A percentile compares a stretch with the other conserved stretches of the same genome.
Conservation (phyloP, 2,888 invertebrate species). For the Hemicrepidius hirtus region DNA sequence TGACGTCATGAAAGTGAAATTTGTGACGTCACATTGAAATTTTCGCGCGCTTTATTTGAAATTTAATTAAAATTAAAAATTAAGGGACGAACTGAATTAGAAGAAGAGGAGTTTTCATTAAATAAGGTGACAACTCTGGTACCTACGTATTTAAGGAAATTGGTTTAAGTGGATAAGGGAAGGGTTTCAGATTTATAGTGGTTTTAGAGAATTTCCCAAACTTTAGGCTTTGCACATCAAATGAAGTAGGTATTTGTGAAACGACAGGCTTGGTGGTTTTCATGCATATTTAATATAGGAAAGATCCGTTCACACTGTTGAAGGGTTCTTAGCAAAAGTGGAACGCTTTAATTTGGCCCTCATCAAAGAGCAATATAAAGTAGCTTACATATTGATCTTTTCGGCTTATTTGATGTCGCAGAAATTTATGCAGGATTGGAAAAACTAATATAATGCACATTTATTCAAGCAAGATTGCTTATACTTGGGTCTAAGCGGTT, state of each 20-base stretch:
- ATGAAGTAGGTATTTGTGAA: slow-evolving; percentile 24
- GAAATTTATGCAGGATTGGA: too few relatives aligned
- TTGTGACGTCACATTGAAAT: too few relatives aligned
- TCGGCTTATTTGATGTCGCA: too few relatives aligned
- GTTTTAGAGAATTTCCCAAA: slow-evolving; percentile 14
- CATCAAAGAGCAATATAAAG: too few relatives aligned
- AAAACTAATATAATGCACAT: too few relatives aligned
- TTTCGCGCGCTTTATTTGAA: too few relatives aligned
- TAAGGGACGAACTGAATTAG: too few relatives aligned
- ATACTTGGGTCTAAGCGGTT: too few relatives aligned
- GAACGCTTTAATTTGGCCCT: background rate
- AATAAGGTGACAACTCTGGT: background rate
- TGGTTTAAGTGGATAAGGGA: slow-evolving; percentile 6
- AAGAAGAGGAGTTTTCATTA: background rate
- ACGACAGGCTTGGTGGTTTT: slow-evolving; percentile 20
- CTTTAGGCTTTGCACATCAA: slow-evolving; percentile 13
- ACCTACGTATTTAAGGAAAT: slow-evolving; percentile 11
- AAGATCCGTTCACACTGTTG: background rate
- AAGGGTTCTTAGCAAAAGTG: background rate
- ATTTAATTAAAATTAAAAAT: too few relatives aligned
- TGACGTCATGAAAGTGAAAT: too few relatives aligned
- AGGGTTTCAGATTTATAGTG: slow-evolving; percentile 18
- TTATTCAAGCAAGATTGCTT: too few relatives aligned
- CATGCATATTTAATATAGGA: slow-evolving; percentile 28
- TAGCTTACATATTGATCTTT: too few relatives aligned